These are phyloP conservation scores for Ennomos fuscantarius DNA, from an alignment of 2,888 invertebrate genomes.

Conservation along the genomic window DNA sequence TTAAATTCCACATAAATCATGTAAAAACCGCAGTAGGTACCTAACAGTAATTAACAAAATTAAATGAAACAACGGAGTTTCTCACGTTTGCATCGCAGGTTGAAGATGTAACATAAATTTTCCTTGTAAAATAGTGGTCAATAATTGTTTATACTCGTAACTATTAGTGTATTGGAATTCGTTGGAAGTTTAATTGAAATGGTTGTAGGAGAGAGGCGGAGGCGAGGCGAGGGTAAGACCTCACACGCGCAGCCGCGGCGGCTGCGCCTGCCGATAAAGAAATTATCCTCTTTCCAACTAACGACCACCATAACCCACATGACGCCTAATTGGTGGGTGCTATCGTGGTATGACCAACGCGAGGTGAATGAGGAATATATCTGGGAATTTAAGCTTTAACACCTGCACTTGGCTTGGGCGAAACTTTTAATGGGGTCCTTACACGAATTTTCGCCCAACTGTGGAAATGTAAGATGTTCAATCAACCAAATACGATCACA, in stretches of 20 bases:
- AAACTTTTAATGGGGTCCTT: no score
- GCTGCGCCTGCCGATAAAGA: constrained; percentile 62
- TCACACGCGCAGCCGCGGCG: constrained; percentile 60
- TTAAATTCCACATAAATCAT: constrained; percentile 9
- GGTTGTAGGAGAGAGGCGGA: constrained; percentile 45
- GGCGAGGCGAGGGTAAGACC: constrained; percentile 50
- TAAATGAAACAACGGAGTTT: constrained; percentile 29
- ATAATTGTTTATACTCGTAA: constrained; percentile 37
- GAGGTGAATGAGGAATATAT: constrained; percentile 1
- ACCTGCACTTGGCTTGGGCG: not conserved
- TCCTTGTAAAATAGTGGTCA: constrained; percentile 39
- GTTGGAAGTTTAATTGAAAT: constrained; percentile 40
- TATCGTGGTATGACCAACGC: constrained; percentile 18
- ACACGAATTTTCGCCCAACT: no score
- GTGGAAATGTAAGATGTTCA: no score
- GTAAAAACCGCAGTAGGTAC: constrained; percentile 24
- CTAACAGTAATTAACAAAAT: constrained; percentile 27
- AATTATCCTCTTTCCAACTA: constrained; percentile 72
- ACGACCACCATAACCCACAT: constrained; percentile 59
- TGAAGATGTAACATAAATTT: constrained; percentile 34
- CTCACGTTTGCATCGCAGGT: constrained; percentile 33
- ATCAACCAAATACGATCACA: no score
- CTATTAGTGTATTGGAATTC: constrained; percentile 39
- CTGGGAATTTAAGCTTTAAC: not conserved
- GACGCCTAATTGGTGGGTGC: constrained; percentile 62